Base-by-base conservation (phyloP, 2,113 vertebrate species). In the Brachionichthys hirsutus region DNA sequence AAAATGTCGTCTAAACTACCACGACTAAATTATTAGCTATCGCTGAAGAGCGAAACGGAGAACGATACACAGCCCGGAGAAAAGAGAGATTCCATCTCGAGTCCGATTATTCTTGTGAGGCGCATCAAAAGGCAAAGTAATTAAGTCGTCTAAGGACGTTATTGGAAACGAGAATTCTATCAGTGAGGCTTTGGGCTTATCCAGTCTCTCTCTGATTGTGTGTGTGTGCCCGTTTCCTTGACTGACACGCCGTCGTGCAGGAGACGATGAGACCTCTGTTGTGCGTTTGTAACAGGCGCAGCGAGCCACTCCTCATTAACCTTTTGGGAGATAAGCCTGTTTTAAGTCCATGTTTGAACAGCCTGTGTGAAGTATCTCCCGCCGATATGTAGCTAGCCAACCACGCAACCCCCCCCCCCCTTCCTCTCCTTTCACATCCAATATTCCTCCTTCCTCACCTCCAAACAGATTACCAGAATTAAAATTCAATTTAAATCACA, bases 301-400 rank as follows among this genome's bases (percentile, higher is more conserved):
- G 81, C 62, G 70, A 70, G 75, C 54, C 71, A 81, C 87, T 90
- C 88, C 89, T 91, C 88, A 89, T 92, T 92, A 92, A 91, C 90
- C 91, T 91, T 87, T 83, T 42, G 75, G 68, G 82, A 91, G 89
- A 92, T 91, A 92, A 92, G 88, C 85, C 68, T 83, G 84, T 87
- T 91, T 89, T 87, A 91, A 90, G 85, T 83, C 83, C 78, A 83
- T 90, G 90, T 92, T 90, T 92, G 85, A 88, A 87, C 86, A 79
- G 83, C 76, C 76, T 78, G 82, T 81, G 82, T 85, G 83, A 89
- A 89, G 89, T 80, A 82, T 81, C 85, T 85, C 87, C 74, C 63
- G 61, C 78, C 80, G 87, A 87, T 87, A 87, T 43, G 70, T 67
- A 67, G 78, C 78, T 72, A 49, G 70, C 71, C 73, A 78, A 45